Percentiles rank a stretch among this genome's conserved stretches.
Evolutionary conservation across 2,888 invertebrate genomes (phyloP).

Genomic region (Augochlorella aurata): DNA sequence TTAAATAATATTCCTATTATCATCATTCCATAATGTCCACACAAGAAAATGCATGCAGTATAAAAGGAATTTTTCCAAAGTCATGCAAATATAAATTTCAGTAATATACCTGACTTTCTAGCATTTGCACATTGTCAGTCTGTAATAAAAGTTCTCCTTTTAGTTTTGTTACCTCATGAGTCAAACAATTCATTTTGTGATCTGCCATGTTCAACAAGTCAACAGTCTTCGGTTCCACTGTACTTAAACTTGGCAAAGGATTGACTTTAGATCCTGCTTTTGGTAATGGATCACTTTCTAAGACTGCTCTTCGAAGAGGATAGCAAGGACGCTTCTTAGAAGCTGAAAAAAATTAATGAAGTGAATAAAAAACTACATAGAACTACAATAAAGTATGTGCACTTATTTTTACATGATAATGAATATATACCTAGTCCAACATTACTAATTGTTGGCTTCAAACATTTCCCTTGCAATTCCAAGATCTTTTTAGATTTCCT

Average conservation of each 20-base stretch:
- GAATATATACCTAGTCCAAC: conserved; percentile 69
- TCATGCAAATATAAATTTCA: conserved; percentile 47
- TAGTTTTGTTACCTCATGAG: conserved; percentile 77
- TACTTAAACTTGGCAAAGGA: conserved; percentile 71
- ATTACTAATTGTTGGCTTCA: conserved; percentile 78
- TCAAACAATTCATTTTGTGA: conserved; percentile 77
- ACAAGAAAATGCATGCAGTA: neutral
- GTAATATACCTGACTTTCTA: conserved; percentile 78
- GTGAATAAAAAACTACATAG: neutral
- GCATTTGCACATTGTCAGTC: conserved; percentile 73
- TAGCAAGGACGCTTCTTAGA: conserved; percentile 75
- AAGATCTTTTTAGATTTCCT: conserved; percentile 84
- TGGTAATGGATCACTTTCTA: conserved; percentile 76
- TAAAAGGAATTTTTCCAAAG: conserved; percentile 34
- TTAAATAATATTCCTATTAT: neutral
- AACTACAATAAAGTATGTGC: neutral
- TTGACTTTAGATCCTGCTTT: conserved; percentile 58
- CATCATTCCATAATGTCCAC: neutral
- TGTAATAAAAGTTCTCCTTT: conserved; percentile 76
- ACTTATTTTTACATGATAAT: neutral
- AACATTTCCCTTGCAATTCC: conserved; percentile 82
- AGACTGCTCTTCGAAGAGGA: conserved; percentile 75
- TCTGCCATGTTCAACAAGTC: conserved; percentile 78
- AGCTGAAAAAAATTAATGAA: conserved; percentile 57
- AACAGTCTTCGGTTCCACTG: conserved; percentile 73